These are phyloP conservation scores for Clarias platycephalus DNA, from an alignment of 2,797 vertebrate species.

Conservation along the genomic window DNA sequence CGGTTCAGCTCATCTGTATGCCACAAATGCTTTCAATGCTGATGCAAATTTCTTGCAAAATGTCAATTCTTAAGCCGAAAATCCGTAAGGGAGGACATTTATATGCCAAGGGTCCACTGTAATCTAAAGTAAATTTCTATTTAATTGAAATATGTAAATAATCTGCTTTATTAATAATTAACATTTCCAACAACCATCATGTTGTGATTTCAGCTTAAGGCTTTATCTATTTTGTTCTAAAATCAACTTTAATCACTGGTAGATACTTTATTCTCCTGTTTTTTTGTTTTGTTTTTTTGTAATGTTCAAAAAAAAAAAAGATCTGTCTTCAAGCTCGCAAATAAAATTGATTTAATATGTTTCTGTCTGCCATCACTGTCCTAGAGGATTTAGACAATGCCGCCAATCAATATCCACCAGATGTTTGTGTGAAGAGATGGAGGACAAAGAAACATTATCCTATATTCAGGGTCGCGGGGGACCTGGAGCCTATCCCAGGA, in stretches of 20 bases:
- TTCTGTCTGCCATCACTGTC: not conserved
- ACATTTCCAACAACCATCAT: not conserved
- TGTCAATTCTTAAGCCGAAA: too few relatives aligned
- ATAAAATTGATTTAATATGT: not conserved
- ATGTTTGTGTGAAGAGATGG: not conserved
- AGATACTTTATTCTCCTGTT: too few relatives aligned
- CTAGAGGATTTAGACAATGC: not conserved
- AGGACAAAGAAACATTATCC: not conserved
- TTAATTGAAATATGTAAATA: too few relatives aligned
- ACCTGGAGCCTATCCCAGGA: too few relatives aligned
- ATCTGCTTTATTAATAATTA: not conserved
- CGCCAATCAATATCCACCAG: not conserved
- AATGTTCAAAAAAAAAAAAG: not conserved
- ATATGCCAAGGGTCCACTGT: too few relatives aligned
- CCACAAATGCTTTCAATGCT: too few relatives aligned
- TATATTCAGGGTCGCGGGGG: too few relatives aligned
- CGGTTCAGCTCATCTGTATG: too few relatives aligned
- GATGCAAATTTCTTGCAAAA: too few relatives aligned
- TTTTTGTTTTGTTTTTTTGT: not conserved
- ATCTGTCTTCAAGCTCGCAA: not conserved
- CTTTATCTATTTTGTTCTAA: not conserved
- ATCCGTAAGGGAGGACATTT: too few relatives aligned
- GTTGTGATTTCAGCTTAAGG: not conserved
- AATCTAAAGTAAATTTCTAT: not conserved
- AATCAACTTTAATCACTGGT: not conserved